These are phyloP conservation scores for Melanotaenia pygmaea DNA, from an alignment of 2,797 vertebrate genomes.

Conservation along the genomic window DNA sequence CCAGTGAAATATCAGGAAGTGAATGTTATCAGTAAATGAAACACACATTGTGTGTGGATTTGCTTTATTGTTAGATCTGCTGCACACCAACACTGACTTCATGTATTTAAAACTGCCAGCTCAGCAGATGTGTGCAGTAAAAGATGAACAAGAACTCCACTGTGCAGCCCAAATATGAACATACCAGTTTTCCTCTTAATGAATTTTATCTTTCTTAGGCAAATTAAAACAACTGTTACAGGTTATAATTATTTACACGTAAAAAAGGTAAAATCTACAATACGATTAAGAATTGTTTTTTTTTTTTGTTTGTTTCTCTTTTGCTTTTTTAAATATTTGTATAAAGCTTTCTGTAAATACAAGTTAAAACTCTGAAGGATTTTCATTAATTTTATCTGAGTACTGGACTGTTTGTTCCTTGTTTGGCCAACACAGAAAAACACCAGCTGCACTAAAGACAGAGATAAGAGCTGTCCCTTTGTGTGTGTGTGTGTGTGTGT, in stretches of 20 bases:
- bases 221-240: background rate
- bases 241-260: background rate
- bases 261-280: background rate
- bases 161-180: constrained; percentile 7
- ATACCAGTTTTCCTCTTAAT: background rate
- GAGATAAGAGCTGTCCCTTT: constrained; percentile 41
- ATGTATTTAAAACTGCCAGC: constrained; percentile 13
- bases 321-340: background rate
- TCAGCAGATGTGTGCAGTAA: background rate
- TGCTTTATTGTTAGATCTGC: constrained; percentile 29
- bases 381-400: constrained; percentile 27
- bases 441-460: constrained; percentile 59
- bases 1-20: constrained; percentile 44
- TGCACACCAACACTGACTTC: background rate
- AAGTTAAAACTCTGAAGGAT: constrained; percentile 2
- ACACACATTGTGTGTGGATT: constrained; percentile 22
- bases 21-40: constrained; percentile 25
- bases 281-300: background rate
- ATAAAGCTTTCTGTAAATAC: background rate
- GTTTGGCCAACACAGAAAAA: constrained; percentile 39
- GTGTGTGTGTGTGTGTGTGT: background rate
- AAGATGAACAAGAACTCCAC: background rate
- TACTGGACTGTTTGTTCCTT: constrained; percentile 46
- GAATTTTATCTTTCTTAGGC: background rate
- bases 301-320: background rate